Evolutionary conservation across 2,113 vertebrate species (phyloP).

Genomic region (Zosterops lateralis): DNA sequence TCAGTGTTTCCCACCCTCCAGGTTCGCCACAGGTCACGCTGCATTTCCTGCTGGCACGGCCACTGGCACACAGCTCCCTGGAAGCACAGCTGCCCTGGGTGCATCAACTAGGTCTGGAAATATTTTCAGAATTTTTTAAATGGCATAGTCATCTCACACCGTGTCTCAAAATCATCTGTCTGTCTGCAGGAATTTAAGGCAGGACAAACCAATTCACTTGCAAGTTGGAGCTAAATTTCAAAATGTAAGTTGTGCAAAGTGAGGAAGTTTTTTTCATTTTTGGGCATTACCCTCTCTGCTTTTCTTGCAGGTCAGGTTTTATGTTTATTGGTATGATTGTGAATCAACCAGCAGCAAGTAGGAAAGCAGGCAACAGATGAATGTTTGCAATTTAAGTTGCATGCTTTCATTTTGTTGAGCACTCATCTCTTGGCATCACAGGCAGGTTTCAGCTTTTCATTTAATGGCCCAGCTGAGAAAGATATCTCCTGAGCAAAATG

Average conservation of each 20-base stretch:
- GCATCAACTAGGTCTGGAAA: not conserved
- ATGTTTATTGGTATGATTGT: not conserved
- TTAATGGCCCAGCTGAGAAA: not conserved
- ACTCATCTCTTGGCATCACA: not conserved
- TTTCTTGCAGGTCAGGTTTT: not conserved
- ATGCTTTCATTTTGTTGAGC: not conserved
- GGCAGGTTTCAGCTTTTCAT: not conserved
- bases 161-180: not conserved
- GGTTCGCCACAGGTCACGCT: not conserved
- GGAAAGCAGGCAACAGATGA: not conserved
- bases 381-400: not conserved
- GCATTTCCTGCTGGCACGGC: constrained; percentile 14
- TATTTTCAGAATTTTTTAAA: not conserved
- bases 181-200: not conserved
- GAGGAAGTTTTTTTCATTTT: not conserved
- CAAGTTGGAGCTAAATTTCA: not conserved
- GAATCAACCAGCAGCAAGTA: not conserved
- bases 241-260: not conserved
- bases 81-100: not conserved
- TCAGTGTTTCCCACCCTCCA: not conserved
- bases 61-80: not conserved
- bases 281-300: not conserved
- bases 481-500: not conserved
- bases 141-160: not conserved
- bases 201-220: not conserved